Percentiles rank a stretch among this genome's conserved stretches.
These are phyloP conservation scores for Drosophila nr. perissopoda DNA, from an alignment of 2,888 invertebrate species.

Conservation along the genomic window DNA sequence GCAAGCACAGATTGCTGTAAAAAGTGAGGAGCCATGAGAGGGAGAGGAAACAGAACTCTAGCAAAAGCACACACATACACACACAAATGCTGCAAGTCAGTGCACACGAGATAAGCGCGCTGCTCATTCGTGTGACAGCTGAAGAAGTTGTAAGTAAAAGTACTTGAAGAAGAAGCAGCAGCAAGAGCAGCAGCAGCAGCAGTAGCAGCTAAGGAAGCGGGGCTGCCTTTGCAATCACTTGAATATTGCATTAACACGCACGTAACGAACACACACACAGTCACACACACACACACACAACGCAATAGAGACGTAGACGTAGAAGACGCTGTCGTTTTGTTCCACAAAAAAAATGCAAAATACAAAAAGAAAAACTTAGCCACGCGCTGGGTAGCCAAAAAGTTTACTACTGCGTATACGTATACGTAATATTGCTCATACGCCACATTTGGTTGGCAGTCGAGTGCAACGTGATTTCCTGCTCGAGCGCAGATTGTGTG, in stretches of 20 bases:
- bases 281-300: conserved; percentile 28
- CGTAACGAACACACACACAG: conserved; percentile 59
- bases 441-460: conserved; percentile 60
- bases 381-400: conserved; percentile 46
- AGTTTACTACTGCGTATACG: conserved; percentile 61
- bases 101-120: conserved; percentile 72
- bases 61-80: conserved; percentile 45
- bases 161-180: conserved; percentile 22
- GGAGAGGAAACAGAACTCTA: conserved; percentile 77
- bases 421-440: conserved; percentile 75
- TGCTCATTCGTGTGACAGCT: conserved; percentile 79
- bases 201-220: conserved; percentile 10
- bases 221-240: conserved; percentile 79
- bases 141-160: conserved; percentile 68
- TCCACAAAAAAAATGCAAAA: conserved; percentile 27
- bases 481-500: conserved; percentile 35
- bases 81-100: conserved; percentile 51
- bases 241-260: conserved; percentile 82
- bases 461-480: conserved; percentile 73
- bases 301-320: conserved; percentile 71
- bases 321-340: conserved; percentile 19
- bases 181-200: conserved; percentile 3
- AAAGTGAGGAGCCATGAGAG: conserved; percentile 35
- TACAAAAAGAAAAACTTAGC: conserved; percentile 46
- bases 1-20: conserved; percentile 79